These are phyloP conservation scores for Phalacrocorax brasilianus DNA, from an alignment of 2,113 vertebrate species.

Conservation along the genomic window DNA sequence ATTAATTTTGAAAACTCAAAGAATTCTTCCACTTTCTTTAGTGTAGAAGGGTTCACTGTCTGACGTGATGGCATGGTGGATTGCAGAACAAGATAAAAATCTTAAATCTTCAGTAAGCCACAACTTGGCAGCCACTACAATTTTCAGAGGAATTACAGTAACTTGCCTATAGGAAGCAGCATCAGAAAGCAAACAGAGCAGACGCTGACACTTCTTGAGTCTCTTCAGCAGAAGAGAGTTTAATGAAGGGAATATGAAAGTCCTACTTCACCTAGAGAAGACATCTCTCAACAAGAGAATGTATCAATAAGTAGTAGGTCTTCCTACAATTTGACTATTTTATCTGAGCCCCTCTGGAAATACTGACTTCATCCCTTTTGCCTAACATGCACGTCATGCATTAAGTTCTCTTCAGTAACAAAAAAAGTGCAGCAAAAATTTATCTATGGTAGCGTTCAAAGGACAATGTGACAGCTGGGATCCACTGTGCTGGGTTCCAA, in stretches of 20 bases:
- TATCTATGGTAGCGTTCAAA: not conserved
- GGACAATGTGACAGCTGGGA: not conserved
- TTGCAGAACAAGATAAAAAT: not conserved
- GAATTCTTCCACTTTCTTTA: not conserved
- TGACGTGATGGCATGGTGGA: not conserved
- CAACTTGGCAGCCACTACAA: not conserved
- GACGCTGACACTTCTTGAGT: not conserved
- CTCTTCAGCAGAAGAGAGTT: not conserved
- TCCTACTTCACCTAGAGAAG: not conserved
- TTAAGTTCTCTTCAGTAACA: not conserved
- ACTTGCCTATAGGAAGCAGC: not conserved
- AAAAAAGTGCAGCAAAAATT: not conserved
- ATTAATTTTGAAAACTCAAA: not conserved
- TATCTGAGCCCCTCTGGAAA: not conserved
- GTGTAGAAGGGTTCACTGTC: not conserved
- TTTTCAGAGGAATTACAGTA: not conserved
- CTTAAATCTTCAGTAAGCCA: not conserved
- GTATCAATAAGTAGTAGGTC: not conserved
- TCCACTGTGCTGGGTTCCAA: not conserved
- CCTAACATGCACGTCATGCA: not conserved
- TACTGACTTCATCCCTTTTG: not conserved
- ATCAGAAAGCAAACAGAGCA: not conserved
- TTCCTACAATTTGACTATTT: not conserved
- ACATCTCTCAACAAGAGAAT: not conserved
- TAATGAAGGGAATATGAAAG: not conserved